A percentile compares a stretch with the other conserved stretches of the same genome.
phyloP scores from a whole-genome alignment of 2,888 invertebrate genomes.

The Hydriomena furcata region DNA sequence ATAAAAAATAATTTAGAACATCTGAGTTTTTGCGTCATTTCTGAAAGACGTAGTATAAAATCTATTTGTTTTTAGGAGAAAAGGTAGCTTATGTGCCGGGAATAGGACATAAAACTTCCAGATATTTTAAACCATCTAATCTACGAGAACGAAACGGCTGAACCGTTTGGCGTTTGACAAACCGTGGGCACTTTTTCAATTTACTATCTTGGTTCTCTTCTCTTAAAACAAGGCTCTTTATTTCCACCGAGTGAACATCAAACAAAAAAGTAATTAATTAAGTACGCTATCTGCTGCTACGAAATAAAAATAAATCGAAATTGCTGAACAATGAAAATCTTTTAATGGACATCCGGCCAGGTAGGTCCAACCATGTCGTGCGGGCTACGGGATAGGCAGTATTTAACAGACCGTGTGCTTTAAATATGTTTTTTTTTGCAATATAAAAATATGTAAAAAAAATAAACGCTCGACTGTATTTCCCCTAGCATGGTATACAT shows the following conservation, averaged over 20 bases:
- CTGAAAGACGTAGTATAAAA: not conserved
- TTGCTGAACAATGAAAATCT: conserved; percentile 51
- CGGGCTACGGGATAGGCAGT: conserved; percentile 5
- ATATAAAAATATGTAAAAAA: too few relatives aligned
- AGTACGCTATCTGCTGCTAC: conserved; percentile 51
- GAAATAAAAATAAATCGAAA: conserved; percentile 55
- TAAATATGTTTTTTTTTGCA: not conserved
- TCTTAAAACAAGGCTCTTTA: conserved; percentile 46
- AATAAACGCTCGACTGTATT: too few relatives aligned
- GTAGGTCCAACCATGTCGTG: conserved; percentile 24
- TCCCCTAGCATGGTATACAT: too few relatives aligned
- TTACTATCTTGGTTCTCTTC: conserved; percentile 41
- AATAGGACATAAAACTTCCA: not conserved
- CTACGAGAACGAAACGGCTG: conserved; percentile 25
- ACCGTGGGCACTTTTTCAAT: conserved; percentile 47
- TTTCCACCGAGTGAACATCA: conserved; percentile 50
- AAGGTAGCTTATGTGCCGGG: not conserved
- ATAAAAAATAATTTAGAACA: too few relatives aligned
- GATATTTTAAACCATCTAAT: conserved; percentile 13
- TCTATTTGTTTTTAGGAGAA: not conserved
- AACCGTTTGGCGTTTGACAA: conserved; percentile 45
- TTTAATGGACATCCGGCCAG: conserved; percentile 41
- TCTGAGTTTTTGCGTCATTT: not conserved
- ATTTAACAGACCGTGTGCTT: not conserved
- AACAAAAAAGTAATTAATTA: conserved; percentile 73